phyloP scores from a whole-genome alignment of 2,113 vertebrate genomes.

The Ceyx melanurus region DNA sequence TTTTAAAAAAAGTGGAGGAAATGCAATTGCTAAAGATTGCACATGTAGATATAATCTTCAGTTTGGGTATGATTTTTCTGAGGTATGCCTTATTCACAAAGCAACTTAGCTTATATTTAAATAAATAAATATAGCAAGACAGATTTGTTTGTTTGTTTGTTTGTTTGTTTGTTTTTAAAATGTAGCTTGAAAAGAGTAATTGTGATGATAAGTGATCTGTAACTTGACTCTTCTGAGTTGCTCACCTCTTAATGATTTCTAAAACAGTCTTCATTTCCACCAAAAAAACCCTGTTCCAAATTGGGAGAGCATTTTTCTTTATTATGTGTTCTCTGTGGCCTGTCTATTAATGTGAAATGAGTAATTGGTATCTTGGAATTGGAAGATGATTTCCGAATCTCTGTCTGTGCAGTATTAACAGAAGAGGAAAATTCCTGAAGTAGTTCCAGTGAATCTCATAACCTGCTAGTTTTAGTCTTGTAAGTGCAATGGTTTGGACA shows the following conservation, averaged over 20 bases:
- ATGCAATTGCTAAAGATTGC: background rate
- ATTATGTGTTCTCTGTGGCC: background rate
- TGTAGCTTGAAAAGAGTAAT: background rate
- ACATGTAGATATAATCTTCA: background rate
- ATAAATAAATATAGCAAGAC: background rate
- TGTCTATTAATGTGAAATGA: background rate
- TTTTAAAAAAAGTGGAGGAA: background rate
- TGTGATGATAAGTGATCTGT: background rate
- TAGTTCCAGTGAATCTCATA: background rate
- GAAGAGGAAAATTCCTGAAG: background rate
- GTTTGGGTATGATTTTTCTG: background rate
- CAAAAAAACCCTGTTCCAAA: background rate
- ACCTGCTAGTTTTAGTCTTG: background rate
- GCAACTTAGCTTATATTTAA: background rate
- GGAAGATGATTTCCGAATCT: background rate
- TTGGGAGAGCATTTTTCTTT: background rate
- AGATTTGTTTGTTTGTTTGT: rapidly evolving
- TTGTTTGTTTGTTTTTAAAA: background rate
- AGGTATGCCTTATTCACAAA: background rate
- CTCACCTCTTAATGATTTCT: background rate
- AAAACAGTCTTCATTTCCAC: background rate
- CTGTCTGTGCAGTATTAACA: background rate
- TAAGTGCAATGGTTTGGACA: background rate
- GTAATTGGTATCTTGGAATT: background rate
- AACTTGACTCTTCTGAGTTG: background rate